Conservation (phyloP, 2,888 invertebrate species). For the Acanthosepion lycidas region DNA sequence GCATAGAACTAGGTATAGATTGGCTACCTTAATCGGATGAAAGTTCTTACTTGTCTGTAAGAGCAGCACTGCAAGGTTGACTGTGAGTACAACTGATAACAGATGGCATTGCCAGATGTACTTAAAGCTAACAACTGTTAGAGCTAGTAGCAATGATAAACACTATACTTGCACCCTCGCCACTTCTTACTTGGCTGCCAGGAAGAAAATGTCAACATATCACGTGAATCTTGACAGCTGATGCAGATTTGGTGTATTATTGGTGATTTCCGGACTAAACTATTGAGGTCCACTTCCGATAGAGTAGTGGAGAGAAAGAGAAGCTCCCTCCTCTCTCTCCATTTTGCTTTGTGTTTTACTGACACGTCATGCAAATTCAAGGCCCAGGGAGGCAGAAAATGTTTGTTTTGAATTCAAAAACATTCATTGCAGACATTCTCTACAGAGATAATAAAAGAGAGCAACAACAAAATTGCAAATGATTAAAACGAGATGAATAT, state of each 20-base stretch:
- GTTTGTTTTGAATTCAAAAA: not conserved
- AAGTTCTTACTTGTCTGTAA: not conserved
- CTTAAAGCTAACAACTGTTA: slow-evolving; percentile 33
- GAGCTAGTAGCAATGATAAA: not conserved
- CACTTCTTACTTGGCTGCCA: not conserved
- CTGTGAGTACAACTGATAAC: not conserved
- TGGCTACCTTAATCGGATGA: not conserved
- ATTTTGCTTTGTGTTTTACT: not conserved
- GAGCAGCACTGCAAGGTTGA: not conserved
- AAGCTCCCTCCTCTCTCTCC: not conserved
- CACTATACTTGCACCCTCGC: not conserved
- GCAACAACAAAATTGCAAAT: not conserved
- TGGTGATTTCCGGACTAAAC: not conserved
- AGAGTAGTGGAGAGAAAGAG: not conserved
- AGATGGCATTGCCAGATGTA: slow-evolving; percentile 33
- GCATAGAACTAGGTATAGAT: not conserved
- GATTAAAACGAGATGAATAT: not conserved
- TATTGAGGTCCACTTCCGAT: slow-evolving; percentile 33
- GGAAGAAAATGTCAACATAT: not conserved
- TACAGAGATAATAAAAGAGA: not conserved
- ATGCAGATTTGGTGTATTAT: not conserved
- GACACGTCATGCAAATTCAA: not conserved
- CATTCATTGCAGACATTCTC: slow-evolving; percentile 1
- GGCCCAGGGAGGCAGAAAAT: not conserved
- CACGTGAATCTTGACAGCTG: not conserved